A percentile compares a stretch with the other conserved stretches of the same genome.
Conservation (phyloP, 2,113 vertebrate species). For the Melanocharis versteri region DNA sequence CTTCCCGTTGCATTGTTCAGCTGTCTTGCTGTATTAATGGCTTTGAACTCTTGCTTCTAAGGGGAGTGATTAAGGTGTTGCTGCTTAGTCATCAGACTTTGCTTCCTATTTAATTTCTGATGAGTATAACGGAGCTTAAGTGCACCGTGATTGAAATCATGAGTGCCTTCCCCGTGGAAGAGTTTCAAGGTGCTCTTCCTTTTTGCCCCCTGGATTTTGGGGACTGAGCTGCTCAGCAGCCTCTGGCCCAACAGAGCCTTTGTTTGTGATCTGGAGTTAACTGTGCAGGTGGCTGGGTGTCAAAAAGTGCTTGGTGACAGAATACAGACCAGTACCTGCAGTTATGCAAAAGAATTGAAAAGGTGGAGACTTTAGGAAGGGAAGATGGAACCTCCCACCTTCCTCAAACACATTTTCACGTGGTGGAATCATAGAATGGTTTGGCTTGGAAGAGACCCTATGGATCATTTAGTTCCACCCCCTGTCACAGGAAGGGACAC, state of each 20-base stretch:
- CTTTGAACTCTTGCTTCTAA: background rate
- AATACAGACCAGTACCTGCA: background rate
- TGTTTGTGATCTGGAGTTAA: background rate
- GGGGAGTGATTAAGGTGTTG: background rate
- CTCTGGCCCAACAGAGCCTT: background rate
- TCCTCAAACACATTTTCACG: background rate
- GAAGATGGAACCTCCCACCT: background rate
- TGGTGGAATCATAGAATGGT: background rate
- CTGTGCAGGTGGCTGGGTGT: background rate
- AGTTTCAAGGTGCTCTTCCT: background rate
- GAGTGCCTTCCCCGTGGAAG: background rate
- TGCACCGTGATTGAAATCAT: fast-evolving
- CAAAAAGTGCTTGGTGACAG: background rate
- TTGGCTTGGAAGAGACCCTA: background rate
- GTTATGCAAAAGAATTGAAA: background rate
- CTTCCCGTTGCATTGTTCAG: background rate
- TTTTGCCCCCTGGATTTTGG: background rate
- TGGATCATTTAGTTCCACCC: background rate
- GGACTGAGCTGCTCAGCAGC: background rate
- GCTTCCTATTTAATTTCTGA: background rate
- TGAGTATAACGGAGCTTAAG: background rate
- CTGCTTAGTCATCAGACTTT: conserved; percentile 1
- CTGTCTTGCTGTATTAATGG: conserved; percentile 2
- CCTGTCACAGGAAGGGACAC: background rate
- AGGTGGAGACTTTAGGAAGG: background rate